Evolutionary conservation across 2,113 vertebrate genomes (phyloP).

Genomic region (Terrapene triunguis): DNA sequence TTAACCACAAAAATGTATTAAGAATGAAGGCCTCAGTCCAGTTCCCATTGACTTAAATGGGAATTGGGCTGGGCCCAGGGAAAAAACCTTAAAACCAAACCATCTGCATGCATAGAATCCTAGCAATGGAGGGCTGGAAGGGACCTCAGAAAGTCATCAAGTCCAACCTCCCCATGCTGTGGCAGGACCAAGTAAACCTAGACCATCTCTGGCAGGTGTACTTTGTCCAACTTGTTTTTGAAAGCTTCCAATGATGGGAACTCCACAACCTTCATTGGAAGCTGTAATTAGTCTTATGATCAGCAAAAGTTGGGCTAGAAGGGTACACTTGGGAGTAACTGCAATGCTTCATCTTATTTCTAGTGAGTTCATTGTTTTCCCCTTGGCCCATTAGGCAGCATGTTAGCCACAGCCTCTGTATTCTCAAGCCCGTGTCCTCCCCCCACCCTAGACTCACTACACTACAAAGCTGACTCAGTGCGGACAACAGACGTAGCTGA

Average conservation of each 20-base stretch:
- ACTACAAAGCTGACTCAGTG: background rate
- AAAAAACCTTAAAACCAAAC: background rate
- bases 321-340: background rate
- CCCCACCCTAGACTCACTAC: rapidly evolving
- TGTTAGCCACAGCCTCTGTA: no score
- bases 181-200: background rate
- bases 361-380: background rate
- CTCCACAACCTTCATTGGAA: background rate
- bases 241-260: background rate
- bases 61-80: background rate
- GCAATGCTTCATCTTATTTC: background rate
- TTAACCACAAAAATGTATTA: background rate
- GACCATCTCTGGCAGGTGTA: background rate
- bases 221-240: background rate
- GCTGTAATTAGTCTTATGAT: background rate
- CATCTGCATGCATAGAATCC: background rate
- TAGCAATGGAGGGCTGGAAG: background rate
- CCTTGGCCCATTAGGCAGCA: background rate
- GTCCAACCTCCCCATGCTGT: background rate
- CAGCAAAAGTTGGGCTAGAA: background rate
- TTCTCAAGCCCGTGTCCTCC: background rate
- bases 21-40: background rate
- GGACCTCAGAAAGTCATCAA: background rate
- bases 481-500: background rate
- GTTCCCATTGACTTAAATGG: rapidly evolving